Conservation (phyloP, 2,113 vertebrate species). For the Coregonus clupeaformis region DNA sequence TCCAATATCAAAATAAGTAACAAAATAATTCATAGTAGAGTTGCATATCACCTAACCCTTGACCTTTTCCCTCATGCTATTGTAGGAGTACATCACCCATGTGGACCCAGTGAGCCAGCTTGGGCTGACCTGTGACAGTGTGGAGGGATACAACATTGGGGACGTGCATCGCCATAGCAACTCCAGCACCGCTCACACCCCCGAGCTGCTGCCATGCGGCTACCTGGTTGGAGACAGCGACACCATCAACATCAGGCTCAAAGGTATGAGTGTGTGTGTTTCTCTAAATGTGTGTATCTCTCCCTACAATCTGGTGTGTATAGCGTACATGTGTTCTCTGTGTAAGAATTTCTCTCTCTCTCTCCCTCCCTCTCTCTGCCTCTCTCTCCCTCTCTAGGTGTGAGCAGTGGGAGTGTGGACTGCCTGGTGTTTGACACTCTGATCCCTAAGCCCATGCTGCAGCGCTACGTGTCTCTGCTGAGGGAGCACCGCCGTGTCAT, state of each 20-base stretch:
- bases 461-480: constrained; percentile 91
- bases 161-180: constrained; percentile 82
- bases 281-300: not conserved
- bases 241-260: constrained; percentile 88
- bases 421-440: constrained; percentile 90
- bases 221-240: constrained; percentile 96
- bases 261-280: constrained; percentile 74
- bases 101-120: constrained; percentile 91
- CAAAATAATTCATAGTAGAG: too few species aligned
- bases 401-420: constrained; percentile 83
- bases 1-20: too few species aligned
- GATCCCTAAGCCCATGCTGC: constrained; percentile 92
- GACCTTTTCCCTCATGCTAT: not conserved
- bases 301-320: too few species aligned
- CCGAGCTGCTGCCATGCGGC: constrained; percentile 93
- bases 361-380: not conserved
- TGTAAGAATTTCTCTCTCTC: too few species aligned
- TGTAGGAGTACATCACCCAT: constrained; percentile 92
- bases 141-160: constrained; percentile 92
- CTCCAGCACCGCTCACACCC: constrained; percentile 73
- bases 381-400: constrained; percentile 68
- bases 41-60: not conserved
- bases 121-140: constrained; percentile 90
- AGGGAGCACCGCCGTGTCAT: constrained; percentile 91
- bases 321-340: too few species aligned